Base-by-base conservation (phyloP, 2,113 vertebrate genomes). In the Carassius auratus region DNA sequence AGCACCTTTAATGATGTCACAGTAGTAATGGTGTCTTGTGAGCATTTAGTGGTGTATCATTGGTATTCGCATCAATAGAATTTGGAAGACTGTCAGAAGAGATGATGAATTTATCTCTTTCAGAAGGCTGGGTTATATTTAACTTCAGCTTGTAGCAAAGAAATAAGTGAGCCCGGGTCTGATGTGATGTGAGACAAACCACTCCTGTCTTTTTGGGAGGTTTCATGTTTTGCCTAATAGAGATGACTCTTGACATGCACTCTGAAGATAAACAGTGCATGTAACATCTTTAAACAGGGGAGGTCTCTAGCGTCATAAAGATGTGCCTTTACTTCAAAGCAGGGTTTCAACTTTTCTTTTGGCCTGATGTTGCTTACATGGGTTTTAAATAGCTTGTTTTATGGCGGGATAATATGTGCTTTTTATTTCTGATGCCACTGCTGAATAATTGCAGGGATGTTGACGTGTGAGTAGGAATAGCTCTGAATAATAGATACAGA, bases 401-500 rank as follows among this genome's bases (percentile, higher is more conserved):
- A 83, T 74, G 73, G 66, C 33, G 23, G 33, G 81, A 48, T 83
- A 83, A 89, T 92, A 92, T 93, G 93, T 92, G 91, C 89, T 86
- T 90, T 76, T n/a, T 76, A 42, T 52, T 71, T 36, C 64, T 84
- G 55, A 85, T 85, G 38, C 79, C 61, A 10, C 78, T 87, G 68
- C 83, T 86, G 62, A 88, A 80, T 79, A 88, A 86, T 84, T 84
- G 57, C 84, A 77, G 69, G 80, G 76, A 84, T 7, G 50, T 57
- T 26, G 84, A 90, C 2, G 0, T 62, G 89, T 69, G 74, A 64
- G 26, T 26, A 26, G 26, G 33, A 78, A 76, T 79, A 30, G 83
- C 64, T 89, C 74, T 93, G 64, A 92, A 94, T 92, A 92, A 93
- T 92, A 57, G 68, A 93, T 92, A 75, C 33, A 57, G 77, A 88